phyloP scores from a whole-genome alignment of 1,140 invertebrate species.

The Pseudachorutes palmiensis region DNA sequence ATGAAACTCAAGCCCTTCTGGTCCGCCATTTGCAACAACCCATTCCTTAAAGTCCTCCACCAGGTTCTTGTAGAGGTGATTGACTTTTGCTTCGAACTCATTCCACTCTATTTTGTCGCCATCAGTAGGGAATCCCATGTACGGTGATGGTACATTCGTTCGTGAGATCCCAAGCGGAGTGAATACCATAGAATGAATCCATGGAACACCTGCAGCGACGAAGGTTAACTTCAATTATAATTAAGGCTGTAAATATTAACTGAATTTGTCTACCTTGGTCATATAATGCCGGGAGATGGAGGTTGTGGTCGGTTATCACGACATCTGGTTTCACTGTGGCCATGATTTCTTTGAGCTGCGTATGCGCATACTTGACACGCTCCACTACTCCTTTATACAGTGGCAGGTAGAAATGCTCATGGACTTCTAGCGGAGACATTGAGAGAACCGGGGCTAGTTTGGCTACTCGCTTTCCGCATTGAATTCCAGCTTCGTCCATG shows the following conservation, averaged over 20 bases:
- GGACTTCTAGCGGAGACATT: not conserved
- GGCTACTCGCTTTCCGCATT: too few species aligned
- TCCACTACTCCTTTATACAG: not conserved
- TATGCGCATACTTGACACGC: not conserved
- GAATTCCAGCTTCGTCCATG: too few species aligned
- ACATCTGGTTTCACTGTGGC: not conserved
- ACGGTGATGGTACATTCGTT: not conserved
- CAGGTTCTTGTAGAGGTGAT: not conserved
- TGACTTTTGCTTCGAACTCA: not conserved
- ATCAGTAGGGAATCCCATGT: not conserved
- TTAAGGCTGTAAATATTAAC: not conserved
- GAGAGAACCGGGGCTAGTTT: not conserved
- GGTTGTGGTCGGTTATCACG: not conserved
- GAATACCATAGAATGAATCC: not conserved
- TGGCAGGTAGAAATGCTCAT: not conserved
- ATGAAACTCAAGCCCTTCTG: not conserved
- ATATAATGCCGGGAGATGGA: not conserved
- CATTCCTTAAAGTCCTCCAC: not conserved
- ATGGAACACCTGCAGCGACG: not conserved
- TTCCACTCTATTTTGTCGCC: not conserved
- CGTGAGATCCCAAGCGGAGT: not conserved
- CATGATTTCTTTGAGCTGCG: not conserved
- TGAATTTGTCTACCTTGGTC: not conserved
- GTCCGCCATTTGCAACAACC: not conserved
- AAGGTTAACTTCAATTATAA: not conserved